phyloP scores from a whole-genome alignment of 1,140 invertebrate species.

The Cyclargus thomasi region DNA sequence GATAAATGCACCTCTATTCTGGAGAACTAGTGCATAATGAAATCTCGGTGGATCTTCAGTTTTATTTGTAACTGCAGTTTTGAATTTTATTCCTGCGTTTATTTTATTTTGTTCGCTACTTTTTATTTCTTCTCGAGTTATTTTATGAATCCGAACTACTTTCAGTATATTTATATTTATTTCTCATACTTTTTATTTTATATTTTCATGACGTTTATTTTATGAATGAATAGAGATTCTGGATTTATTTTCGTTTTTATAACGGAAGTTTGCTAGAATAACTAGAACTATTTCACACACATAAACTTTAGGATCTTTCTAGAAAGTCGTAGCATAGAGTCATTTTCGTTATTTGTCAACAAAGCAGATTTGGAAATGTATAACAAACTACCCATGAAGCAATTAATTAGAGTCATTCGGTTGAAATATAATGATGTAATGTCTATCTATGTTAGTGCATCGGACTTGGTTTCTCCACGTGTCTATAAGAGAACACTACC shows the following conservation, averaged over 20 bases:
- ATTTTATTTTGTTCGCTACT: neutral
- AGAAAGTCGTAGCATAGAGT: too few relatives aligned
- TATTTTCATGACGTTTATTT: too few relatives aligned
- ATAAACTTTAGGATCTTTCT: too few relatives aligned
- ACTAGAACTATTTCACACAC: too few relatives aligned
- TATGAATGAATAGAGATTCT: neutral
- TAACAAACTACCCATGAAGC: too few relatives aligned
- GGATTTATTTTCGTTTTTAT: neutral
- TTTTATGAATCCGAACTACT: neutral
- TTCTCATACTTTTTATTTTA: neutral
- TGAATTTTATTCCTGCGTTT: conserved; percentile 3
- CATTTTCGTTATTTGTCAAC: too few relatives aligned
- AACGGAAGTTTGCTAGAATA: too few relatives aligned
- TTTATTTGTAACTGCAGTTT: conserved; percentile 3
- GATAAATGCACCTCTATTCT: neutral
- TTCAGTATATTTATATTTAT: neutral
- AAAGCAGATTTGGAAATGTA: too few relatives aligned
- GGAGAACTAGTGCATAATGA: neutral
- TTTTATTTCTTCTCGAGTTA: neutral
- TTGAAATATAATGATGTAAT: too few relatives aligned
- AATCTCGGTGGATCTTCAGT: neutral
- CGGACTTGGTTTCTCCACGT: too few relatives aligned
- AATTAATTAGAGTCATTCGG: too few relatives aligned
- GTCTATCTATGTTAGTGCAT: too few relatives aligned
- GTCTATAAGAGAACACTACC: neutral